Base-by-base conservation (phyloP, 2,888 invertebrate genomes). In the Drosophila suboccidentalis region DNA sequence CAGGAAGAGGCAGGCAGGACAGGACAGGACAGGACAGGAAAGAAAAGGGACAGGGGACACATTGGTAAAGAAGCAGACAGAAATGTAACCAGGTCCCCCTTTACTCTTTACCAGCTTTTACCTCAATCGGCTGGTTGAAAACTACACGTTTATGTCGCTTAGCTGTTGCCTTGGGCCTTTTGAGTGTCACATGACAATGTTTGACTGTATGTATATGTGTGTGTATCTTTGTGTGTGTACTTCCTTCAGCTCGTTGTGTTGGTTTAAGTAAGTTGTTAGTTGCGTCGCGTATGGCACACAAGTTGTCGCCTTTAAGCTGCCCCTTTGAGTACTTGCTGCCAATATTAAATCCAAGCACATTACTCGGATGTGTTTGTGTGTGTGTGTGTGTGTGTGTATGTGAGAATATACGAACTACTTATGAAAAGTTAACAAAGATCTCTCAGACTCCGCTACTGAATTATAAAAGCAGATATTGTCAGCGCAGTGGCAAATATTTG, bases 201-300 rank as follows among this genome's bases (percentile, higher is more conserved):
- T 65, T 77, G 70, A 38, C 67, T 32, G 11, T 47, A 15, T 53
- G 26, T 49, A 3, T 41, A 29, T 15, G 11, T 54, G 17, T 51
- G 26, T 44, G 13, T 49, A 41, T 38, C 10, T 55, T 41, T 65
- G 36, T 59, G 64, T 58, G 32, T 22, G 39, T 53, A 22, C 43
- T 61, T 26, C 26, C 53, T 43, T 15, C 49, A 55, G 69, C 57
- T 74, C 53, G 43, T 53, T 43, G 26, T 63, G 82, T 79, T 79
- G 80, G 73, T 64, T 82, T 82, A 76, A 87, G 82, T 87, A 86
- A 89, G 86, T 85, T 88, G 86, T 89, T 80, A 76, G 87, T 72
- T 75, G 79, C 67, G 51, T 72, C 62, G 69, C 66, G 68, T 71
- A 74, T 78, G 80, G 80, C 78, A 84, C 86, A 80, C 75, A 87